Evolutionary conservation across 2,113 vertebrate species (phyloP).

Genomic region (Perca flavescens): DNA sequence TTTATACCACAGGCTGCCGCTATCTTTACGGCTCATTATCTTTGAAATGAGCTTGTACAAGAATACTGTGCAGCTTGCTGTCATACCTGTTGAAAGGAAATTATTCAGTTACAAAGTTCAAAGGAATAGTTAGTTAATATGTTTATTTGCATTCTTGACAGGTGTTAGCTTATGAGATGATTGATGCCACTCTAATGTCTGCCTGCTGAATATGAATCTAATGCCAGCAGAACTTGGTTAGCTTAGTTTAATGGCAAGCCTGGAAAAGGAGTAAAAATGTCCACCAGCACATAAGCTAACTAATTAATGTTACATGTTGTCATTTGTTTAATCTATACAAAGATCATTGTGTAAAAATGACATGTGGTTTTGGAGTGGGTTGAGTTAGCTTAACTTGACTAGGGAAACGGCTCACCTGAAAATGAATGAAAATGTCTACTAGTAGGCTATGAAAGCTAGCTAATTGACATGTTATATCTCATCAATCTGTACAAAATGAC

Average conservation of each 20-base stretch:
- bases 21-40: constrained; percentile 59
- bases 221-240: background rate
- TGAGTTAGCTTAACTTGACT: background rate
- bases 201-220: background rate
- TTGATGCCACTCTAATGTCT: background rate
- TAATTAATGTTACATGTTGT: background rate
- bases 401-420: background rate
- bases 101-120: constrained; percentile 39
- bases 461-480: background rate
- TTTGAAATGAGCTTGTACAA: constrained; percentile 63
- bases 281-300: background rate
- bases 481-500: background rate
- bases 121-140: background rate
- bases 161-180: background rate
- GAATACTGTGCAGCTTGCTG: constrained; percentile 13
- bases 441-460: background rate
- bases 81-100: constrained; percentile 20
- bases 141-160: background rate
- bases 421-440: background rate
- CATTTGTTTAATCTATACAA: background rate
- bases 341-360: background rate
- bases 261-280: background rate
- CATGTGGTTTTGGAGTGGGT: background rate
- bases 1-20: constrained; percentile 35
- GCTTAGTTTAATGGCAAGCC: background rate